Base-by-base conservation (phyloP, 2,797 vertebrate species). In the Anas bernieri region DNA sequence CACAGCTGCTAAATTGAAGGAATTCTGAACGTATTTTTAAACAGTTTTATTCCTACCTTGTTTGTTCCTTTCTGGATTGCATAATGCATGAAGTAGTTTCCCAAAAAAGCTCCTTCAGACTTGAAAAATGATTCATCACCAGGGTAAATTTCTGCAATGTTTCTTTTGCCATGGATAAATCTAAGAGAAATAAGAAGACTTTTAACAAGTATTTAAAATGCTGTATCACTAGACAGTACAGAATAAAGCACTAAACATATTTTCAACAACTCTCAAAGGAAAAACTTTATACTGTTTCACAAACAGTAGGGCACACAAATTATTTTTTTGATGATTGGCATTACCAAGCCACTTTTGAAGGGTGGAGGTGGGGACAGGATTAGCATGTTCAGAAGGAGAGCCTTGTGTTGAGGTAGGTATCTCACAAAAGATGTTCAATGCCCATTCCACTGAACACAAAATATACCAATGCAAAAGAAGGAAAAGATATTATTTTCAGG, bases 61-160 rank as follows among this genome's bases (percentile, higher is more conserved):
- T 93, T 97, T 81, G 96, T 97, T 75, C 84, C 96, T 76, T 96
- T 94, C 35, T 97, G 95, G 54, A 97, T 77, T 80, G 96, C 97
- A 93, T 97, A 97, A 95, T 97, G 98, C 17, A 97, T 94, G 66
- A 99, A 99, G 96, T 99, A 99, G 79, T 97, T 98, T 78, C 97
- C 98, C n/a, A 96, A 83, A 87, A 98, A 96, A 68, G 98, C 79
- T 69, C 98, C 98, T 56, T 98, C 98, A 66, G 99, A 99, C 72
- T 98, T 98, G 77, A 99, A 98, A 96, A 98, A 96, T 37, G 99
- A 99, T 55, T 98, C 98, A 96, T 99, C 99, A 45, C 98, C 99
- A 35, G 98, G 98, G 80, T 98, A 99, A 96, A 99, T 97, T 97
- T 99, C 99, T 68, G 98, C 83, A 59, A 97, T 97, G 35, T 98